These are phyloP conservation scores for Calameuta pallipes DNA, from an alignment of 2,888 invertebrate genomes.

Conservation along the genomic window DNA sequence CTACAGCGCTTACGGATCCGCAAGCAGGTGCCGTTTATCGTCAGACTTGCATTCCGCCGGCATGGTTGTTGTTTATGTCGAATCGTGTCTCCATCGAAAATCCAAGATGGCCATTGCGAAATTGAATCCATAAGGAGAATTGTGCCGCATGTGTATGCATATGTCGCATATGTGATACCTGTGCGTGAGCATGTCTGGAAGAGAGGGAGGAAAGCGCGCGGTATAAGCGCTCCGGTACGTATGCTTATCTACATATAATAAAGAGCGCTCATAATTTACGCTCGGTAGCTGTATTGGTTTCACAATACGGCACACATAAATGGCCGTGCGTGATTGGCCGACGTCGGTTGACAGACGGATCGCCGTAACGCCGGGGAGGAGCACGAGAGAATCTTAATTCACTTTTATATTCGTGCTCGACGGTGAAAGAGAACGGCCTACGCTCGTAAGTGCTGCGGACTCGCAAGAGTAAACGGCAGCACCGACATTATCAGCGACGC, in stretches of 20 bases:
- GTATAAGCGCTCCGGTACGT: neutral
- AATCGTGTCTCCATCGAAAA: neutral
- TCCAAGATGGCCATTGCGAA: conserved; percentile 7
- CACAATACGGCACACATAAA: conserved; percentile 4
- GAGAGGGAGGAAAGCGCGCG: neutral
- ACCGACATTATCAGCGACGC: neutral
- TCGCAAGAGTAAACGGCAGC: neutral
- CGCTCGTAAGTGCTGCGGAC: conserved; percentile 14
- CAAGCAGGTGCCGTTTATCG: neutral
- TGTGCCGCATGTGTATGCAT: neutral
- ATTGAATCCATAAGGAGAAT: neutral
- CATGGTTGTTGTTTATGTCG: neutral
- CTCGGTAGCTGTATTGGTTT: conserved; percentile 1
- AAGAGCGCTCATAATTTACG: conserved; percentile 8
- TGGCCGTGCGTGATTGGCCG: conserved; percentile 4
- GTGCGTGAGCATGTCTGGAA: neutral
- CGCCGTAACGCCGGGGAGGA: conserved; percentile 2
- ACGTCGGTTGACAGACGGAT: conserved; percentile 2
- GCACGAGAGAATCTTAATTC: conserved; percentile 35
- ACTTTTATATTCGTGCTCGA: conserved; percentile 32
- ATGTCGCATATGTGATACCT: neutral
- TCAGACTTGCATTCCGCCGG: neutral
- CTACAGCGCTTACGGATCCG: neutral
- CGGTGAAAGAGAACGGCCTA: conserved; percentile 34
- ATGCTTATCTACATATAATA: conserved; percentile 7